phyloP scores from a whole-genome alignment of 2,888 invertebrate genomes.

The Hoplodrina blanda region DNA sequence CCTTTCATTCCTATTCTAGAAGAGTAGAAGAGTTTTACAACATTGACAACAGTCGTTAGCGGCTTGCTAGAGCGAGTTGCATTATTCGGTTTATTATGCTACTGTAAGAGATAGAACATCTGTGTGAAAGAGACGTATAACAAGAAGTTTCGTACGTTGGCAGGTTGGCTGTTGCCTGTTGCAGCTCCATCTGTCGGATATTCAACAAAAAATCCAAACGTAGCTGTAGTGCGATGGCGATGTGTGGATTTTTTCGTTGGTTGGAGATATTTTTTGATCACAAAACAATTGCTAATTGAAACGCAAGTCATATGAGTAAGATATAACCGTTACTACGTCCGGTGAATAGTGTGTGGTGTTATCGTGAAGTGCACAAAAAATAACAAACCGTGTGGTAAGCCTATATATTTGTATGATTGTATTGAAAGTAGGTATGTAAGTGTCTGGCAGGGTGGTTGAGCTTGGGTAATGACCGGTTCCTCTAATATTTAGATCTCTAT shows the following conservation, averaged over 20 bases:
- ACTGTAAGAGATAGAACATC: conserved; percentile 30
- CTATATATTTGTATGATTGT: conserved; percentile 82
- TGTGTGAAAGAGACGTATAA: conserved; percentile 45
- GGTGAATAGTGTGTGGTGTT: conserved; percentile 50
- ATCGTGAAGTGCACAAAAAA: conserved; percentile 52
- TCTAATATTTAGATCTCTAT: conserved; percentile 74
- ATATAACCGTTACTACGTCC: conserved; percentile 31
- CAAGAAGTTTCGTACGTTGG: conserved; percentile 15
- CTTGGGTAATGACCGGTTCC: conserved; percentile 85
- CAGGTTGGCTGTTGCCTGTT: conserved; percentile 19
- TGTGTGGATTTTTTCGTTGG: conserved; percentile 82
- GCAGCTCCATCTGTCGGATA: conserved; percentile 66
- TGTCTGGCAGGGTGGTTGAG: conserved; percentile 76
- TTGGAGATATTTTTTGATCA: conserved; percentile 74
- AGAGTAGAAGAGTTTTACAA: conserved; percentile 40
- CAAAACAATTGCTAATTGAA: conserved; percentile 63
- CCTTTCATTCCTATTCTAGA: conserved; percentile 19
- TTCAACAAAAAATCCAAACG: conserved; percentile 52
- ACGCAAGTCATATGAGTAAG: conserved; percentile 58
- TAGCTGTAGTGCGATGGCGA: conserved; percentile 78
- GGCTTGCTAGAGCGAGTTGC: conserved; percentile 30
- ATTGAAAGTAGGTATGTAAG: conserved; percentile 83
- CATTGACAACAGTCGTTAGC: conserved; percentile 29
- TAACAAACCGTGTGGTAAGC: conserved; percentile 81
- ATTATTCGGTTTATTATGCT: conserved; percentile 4